These are phyloP conservation scores for Axinella damicornis DNA, from an alignment of 37 sponge, comb jelly and placozoan species.

Conservation along the genomic window DNA sequence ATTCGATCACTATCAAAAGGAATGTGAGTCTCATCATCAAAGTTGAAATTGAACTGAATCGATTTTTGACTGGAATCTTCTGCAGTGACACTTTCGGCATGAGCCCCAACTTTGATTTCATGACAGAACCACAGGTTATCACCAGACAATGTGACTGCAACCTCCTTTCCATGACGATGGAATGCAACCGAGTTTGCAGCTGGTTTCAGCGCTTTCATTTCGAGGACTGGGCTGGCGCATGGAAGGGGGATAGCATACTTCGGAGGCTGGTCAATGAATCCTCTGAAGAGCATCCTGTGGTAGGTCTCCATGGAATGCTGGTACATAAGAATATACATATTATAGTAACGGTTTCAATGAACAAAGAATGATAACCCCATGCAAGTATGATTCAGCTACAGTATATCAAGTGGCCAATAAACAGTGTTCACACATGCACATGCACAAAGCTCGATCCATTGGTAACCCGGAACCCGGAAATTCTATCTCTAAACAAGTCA, in stretches of 20 bases:
- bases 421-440: no score
- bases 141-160: conserved; percentile 32
- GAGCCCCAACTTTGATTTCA: conserved; percentile 11
- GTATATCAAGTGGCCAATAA: no score
- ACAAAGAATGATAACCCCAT: no score
- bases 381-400: no score
- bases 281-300: background rate
- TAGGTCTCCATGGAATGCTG: conserved; percentile 6
- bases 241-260: background rate
- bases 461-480: no score
- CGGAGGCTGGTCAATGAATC: background rate
- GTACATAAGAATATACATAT: no score
- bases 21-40: conserved; percentile 1
- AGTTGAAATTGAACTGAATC: conserved; percentile 39
- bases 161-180: conserved; percentile 51
- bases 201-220: conserved; percentile 8
- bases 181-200: conserved; percentile 23
- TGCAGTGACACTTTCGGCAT: background rate
- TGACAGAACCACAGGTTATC: conserved; percentile 54
- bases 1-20: conserved; percentile 4
- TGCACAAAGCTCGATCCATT: no score
- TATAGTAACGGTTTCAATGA: no score
- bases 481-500: no score
- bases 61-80: conserved; percentile 18
- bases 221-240: background rate